Evolutionary conservation across 2,888 invertebrate genomes (phyloP), one percentile per base, ranked within the genome.

Genomic region (Mythimna albipuncta): DNA sequence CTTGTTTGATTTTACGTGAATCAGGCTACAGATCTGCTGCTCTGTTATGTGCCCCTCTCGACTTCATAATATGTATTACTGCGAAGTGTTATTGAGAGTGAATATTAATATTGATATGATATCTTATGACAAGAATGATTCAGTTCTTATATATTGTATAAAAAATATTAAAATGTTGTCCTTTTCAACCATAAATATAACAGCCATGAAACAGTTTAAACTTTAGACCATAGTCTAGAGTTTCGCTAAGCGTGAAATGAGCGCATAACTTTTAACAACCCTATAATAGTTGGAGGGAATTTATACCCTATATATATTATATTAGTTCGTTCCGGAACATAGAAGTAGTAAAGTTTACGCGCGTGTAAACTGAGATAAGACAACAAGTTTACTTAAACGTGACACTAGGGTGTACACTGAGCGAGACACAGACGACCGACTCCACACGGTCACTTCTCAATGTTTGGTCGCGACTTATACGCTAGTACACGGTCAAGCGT

Each of bases 311-410:
- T 57, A 59, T 69, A 66, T 47, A 69, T 66, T 77, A 44, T 65
- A 59, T 26, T 50, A 63, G 57, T 68, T 35, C 47, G 65, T 77
- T 76, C 73, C 47, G 44, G 32, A 72, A 72, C 66, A 68, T 64
- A 68, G 68, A 73, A 61, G 58, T 62, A 62, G 57, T 74, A 76
- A 84, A 79, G 83, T 84, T 84, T 76, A 67, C 69, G 66, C 75
- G 77, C 77, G 78, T 78, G 86, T 84, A 70, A 79, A 77, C 75
- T 68, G 62, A 75, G 81, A 85, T 84, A 85, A 81, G 77, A 77
- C 81, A 64, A 72, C 72, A 78, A 85, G 84, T 85, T 83, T 72
- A 85, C 63, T 77, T 75, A 65, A 57, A 75, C 63, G 64, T 69
- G 54, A 64, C 85, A 72, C 68, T 63, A 57, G 68, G 54, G 64